A percentile compares a stretch with the other conserved stretches of the same genome.
These are phyloP conservation scores for Cryptotermes secundus DNA, from an alignment of 1,140 invertebrate species.

Conservation along the genomic window DNA sequence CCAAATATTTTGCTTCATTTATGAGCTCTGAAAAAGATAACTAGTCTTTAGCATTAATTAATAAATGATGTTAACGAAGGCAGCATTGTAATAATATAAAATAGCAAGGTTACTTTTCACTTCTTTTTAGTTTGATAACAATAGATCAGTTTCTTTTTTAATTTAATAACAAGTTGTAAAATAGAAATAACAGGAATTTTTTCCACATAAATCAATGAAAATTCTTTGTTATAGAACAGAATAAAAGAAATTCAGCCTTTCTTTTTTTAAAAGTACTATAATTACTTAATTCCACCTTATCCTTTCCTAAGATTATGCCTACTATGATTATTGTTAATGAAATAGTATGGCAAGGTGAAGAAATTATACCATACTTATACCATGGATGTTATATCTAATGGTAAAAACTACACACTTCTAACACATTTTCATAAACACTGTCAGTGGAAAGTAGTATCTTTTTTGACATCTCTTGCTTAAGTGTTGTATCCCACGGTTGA, in stretches of 20 bases:
- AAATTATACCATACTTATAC: no score
- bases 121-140: constrained; percentile 9
- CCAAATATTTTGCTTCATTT: constrained; percentile 26
- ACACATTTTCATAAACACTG: no score
- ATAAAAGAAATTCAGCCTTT: constrained; percentile 24
- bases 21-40: constrained; percentile 26
- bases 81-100: constrained; percentile 26
- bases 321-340: background rate
- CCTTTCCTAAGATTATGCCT: background rate
- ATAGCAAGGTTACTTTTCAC: constrained; percentile 10
- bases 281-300: background rate
- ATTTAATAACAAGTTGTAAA: constrained; percentile 17
- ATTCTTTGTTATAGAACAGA: constrained; percentile 22
- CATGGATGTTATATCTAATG: no score
- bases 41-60: constrained; percentile 31
- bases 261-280: constrained; percentile 22
- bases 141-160: background rate
- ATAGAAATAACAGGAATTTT: constrained; percentile 5
- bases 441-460: no score
- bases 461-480: no score
- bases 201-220: background rate
- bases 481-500: no score
- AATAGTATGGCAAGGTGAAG: background rate
- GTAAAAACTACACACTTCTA: no score
- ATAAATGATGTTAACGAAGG: background rate